These are phyloP conservation scores for Patiria pectinifera DNA, from an alignment of 53 echinoderm and acorn worm species.

Conservation along the genomic window DNA sequence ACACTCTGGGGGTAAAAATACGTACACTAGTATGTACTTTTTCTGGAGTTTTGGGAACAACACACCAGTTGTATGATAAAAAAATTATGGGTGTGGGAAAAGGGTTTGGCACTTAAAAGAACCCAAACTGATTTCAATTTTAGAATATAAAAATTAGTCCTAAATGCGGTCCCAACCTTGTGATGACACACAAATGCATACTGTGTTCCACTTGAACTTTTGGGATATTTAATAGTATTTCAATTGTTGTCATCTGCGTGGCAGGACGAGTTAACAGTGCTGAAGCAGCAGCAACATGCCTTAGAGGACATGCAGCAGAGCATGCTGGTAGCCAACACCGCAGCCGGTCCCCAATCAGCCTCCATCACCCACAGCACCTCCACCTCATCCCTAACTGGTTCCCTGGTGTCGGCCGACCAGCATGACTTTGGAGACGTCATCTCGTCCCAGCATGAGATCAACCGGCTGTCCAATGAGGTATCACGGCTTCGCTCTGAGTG, in stretches of 20 bases:
- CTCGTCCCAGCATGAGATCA: slow-evolving; percentile 94
- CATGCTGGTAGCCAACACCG: slow-evolving; percentile 69
- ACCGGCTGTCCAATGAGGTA: slow-evolving; percentile 85
- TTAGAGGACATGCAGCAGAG: slow-evolving; percentile 81
- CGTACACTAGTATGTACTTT: no score
- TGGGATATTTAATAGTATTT: not conserved
- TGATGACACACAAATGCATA: no score
- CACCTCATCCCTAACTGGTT: slow-evolving; percentile 82
- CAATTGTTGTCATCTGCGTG: not conserved
- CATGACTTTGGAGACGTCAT: slow-evolving; percentile 97
- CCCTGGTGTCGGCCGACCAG: slow-evolving; percentile 78
- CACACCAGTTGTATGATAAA: no score
- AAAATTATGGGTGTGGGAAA: no score
- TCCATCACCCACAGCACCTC: slow-evolving; percentile 89
- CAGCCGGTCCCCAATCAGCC: slow-evolving; percentile 23
- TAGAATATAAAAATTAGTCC: no score
- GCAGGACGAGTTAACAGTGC: slow-evolving; percentile 82
- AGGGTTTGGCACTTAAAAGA: no score
- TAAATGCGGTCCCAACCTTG: no score
- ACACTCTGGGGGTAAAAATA: no score
- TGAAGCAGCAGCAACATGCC: slow-evolving; percentile 88
- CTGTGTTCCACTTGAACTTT: no score
- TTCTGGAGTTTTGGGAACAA: no score
- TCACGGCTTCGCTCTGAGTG: slow-evolving; percentile 77
- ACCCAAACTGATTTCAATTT: no score